Evolutionary conservation across 2,888 invertebrate species (phyloP), one percentile per base, ranked within the genome.

Genomic region (Scotopteryx bipunctaria): DNA sequence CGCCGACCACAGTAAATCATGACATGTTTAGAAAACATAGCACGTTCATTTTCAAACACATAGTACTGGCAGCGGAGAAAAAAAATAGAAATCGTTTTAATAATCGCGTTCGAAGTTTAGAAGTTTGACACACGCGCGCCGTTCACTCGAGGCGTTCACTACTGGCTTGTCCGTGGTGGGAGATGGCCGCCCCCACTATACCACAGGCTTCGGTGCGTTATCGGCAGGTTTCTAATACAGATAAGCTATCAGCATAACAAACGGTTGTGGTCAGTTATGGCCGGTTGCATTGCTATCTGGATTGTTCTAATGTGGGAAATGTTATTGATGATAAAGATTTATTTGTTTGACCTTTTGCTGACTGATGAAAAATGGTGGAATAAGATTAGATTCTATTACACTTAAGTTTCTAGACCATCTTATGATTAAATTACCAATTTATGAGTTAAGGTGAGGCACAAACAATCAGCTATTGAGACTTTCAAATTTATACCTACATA

Each of bases 221-320:
- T 64, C 68, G 71, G 66, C 66, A 67, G 70, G 73, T 79, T 81
- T 80, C 75, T 78, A 79, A 74, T 70, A 61, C 72, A n/a, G 85
- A 83, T 85, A 82, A 76, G 73, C 61, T 83, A 85, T 81, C 81
- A 69, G 66, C 59, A 73, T 73, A 71, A 47, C 38, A 29, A 32
- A 37, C 45, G 17, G 36, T 21, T 36, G 47, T 36, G 45, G 41
- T 38, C 37, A 37, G 17, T 37, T 36, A 15, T 40, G 35, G 5
- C 16, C 11, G 25, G 2, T 2, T 2, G 4, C 33, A 15, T 17
- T 19, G 8, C 11, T 19, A 25, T 19, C 25, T 31, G 15, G 11
- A 33, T 33, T 25, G 16, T 11, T 40, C 33, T 42, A 33, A 23
- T 45, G 11, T 41, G 32, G 49, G 42, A 23, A 38, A 38, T 19